Base-by-base conservation (phyloP, 1,140 invertebrate species). In the Drosophila tristis region DNA sequence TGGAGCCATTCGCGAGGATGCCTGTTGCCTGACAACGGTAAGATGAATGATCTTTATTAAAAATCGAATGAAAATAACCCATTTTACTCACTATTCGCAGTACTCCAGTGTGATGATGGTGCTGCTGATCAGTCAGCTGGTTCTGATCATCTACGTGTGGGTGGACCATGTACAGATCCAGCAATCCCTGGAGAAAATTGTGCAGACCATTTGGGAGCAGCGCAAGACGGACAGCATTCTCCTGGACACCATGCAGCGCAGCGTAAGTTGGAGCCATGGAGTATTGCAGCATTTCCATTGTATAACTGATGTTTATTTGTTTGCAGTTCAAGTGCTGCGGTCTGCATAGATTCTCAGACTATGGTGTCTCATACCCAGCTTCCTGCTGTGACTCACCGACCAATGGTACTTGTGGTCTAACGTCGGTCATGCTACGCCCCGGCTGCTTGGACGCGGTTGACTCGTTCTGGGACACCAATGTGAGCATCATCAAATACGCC, bases 11-110 rank as follows among this genome's bases (percentile, higher is more conserved):
- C 94, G 95, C 61, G 96, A 97, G 90, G 96, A 95, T 76, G 94
- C 95, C 66, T 97, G 96, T 91, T 96, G 96, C 94, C 93, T 96
- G 13, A 94, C 96, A 76, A 96, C 95, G 78, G 96, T 96, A 92
- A 93, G 93, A 92, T 26, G 2, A 20, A n/a, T 4, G 13, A 26
- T 31, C 16, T 16, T 16, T 29, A 39, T 26, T 8, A 8, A 5
- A 9, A 25, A 11, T 25, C 8, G 15, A 16, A 53, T 4, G 8
- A 29, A 39, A 2, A 20, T 23, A 35, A 44, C 6, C 6, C 13
- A 35, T 45, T n/a, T 16, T 8, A 4, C n/a, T 51, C 29, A 49
- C 92, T 93, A 20, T 45, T 35, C 16, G 35, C 5, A 96, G 95
- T 96, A 95, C 89, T 93, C 95, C 0, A 92, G 95, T 55, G 93